Conservation (phyloP, 2,113 vertebrate genomes). For the Gallinago paraguaiae region DNA sequence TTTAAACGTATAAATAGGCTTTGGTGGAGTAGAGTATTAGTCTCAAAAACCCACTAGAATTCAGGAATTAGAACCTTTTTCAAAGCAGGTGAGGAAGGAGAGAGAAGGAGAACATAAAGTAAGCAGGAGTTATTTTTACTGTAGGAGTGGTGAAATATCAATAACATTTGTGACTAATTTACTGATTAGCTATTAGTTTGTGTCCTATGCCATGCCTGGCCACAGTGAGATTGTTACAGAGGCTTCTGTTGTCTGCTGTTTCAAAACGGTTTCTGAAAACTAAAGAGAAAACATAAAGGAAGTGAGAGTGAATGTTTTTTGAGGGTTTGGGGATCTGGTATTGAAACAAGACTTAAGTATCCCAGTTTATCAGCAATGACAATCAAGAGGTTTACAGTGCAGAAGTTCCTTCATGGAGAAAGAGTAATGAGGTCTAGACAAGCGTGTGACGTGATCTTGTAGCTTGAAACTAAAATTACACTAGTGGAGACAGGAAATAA, state of each 20-base stretch:
- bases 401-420: constrained; percentile 14
- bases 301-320: neutral
- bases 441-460: neutral
- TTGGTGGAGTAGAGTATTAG: neutral
- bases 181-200: neutral
- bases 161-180: neutral
- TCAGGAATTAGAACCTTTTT: neutral
- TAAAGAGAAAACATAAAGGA: neutral
- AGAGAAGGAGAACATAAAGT: neutral
- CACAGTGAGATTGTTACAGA: neutral
- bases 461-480: constrained; percentile 39
- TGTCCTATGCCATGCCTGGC: neutral
- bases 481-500: neutral
- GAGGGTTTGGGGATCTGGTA: neutral
- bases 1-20: neutral
- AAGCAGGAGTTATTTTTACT: neutral
- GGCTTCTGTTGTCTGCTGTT: neutral
- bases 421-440: constrained; percentile 40
- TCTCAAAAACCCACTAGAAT: neutral
- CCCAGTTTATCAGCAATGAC: constrained; percentile 26
- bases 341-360: neutral
- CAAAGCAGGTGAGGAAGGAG: neutral
- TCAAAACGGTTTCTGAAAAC: neutral
- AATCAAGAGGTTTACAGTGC: constrained; percentile 36
- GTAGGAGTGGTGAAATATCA: neutral